Evolutionary conservation across 2,888 invertebrate species (phyloP).

Genomic region (Bombylius discolor): DNA sequence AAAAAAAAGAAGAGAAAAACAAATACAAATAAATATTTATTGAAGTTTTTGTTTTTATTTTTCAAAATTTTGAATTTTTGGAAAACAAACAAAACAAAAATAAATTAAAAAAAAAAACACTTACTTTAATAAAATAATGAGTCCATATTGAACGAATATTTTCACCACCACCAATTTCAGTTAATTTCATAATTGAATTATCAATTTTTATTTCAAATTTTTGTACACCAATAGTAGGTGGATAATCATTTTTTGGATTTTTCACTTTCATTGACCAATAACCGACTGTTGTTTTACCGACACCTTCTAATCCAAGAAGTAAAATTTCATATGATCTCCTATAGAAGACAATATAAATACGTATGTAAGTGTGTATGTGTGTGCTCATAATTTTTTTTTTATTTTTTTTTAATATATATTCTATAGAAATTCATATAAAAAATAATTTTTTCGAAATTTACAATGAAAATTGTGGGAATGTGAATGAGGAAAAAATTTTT

Average conservation of each 20-base stretch:
- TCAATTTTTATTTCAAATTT: neutral
- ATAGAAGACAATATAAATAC: neutral
- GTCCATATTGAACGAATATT: constrained; percentile 7
- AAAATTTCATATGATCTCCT: constrained; percentile 3
- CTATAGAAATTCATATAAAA: too few species aligned
- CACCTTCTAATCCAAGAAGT: constrained; percentile 3
- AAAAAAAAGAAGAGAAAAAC: too few species aligned
- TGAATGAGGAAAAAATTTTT: too few species aligned
- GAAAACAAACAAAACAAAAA: too few species aligned
- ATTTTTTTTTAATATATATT: too few species aligned
- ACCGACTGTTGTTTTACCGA: constrained; percentile 7
- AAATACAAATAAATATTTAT: too few species aligned
- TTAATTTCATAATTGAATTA: neutral
- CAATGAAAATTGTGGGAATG: too few species aligned
- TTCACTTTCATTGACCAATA: neutral
- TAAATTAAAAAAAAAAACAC: neutral
- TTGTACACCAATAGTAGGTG: constrained; percentile 5
- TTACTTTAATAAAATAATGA: constrained; percentile 9
- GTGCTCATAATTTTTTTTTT: too few species aligned
- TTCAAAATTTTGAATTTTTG: too few species aligned
- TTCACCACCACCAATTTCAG: constrained; percentile 7
- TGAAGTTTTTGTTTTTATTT: too few species aligned
- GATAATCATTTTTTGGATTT: neutral
- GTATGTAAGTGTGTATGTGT: too few species aligned
- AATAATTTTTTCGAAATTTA: too few species aligned